Evolutionary conservation across 2,888 invertebrate species (phyloP).

Genomic region (Geophilus truncorum): DNA sequence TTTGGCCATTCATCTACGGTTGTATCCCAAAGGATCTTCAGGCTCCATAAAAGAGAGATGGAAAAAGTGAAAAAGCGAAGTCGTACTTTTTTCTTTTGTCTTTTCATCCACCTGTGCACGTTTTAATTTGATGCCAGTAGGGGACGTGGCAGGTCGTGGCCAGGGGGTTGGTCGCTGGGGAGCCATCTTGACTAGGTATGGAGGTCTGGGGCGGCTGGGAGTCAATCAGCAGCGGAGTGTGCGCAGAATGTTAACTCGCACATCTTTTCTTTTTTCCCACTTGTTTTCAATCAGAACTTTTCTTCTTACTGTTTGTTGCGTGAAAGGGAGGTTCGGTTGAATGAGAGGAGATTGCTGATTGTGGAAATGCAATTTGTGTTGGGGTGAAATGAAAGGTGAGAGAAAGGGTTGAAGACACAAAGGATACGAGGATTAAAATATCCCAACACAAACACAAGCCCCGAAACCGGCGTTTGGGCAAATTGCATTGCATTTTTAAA

Average conservation of each 20-base stretch:
- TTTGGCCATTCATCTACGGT: slow-evolving; percentile 6
- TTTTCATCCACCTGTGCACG: slow-evolving; percentile 27
- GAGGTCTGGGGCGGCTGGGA: slow-evolving; percentile 10
- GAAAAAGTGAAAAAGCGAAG: background rate
- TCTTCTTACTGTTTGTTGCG: background rate
- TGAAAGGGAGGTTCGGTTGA: background rate
- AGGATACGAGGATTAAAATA: background rate
- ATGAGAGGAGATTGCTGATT: slow-evolving; percentile 2
- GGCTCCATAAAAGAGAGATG: background rate
- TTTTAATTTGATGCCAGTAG: slow-evolving; percentile 27
- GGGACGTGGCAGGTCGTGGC: background rate
- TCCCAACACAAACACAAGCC: background rate
- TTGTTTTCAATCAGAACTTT: slow-evolving; percentile 23
- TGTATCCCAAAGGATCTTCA: background rate
- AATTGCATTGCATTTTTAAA: background rate
- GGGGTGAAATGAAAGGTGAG: background rate
- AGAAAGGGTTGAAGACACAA: slow-evolving; percentile 21
- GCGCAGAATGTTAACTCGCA: background rate
- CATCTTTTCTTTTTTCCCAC: background rate
- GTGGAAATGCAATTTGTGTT: slow-evolving; percentile 9
- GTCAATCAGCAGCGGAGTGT: slow-evolving; percentile 15
- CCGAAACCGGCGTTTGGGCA: background rate
- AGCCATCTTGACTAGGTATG: slow-evolving; percentile 15
- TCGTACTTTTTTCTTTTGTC: background rate
- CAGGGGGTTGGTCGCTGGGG: background rate